Evolutionary conservation across 2,113 vertebrate species (phyloP).

Genomic region (Pteropus alecto): DNA sequence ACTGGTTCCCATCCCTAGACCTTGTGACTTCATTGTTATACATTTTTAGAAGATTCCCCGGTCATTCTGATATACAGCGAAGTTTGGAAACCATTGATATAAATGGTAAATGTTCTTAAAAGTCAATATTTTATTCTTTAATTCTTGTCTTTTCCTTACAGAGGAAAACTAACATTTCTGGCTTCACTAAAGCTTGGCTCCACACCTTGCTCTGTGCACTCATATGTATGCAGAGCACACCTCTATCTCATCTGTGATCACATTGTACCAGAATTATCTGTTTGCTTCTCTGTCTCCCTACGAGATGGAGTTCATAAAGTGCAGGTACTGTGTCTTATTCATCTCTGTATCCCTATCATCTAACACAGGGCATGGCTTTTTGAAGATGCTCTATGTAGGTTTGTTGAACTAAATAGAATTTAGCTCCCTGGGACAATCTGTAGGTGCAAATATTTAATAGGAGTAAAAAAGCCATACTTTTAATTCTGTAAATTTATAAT

Average conservation of each 20-base stretch:
- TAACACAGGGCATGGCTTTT: neutral
- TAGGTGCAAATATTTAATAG: neutral
- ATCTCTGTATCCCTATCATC: neutral
- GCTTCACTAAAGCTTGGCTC: neutral
- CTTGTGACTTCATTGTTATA: neutral
- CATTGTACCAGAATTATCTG: neutral
- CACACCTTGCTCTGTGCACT: too few species aligned
- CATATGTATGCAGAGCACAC: neutral
- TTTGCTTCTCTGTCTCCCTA: neutral
- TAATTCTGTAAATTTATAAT: neutral
- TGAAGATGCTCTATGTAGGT: neutral
- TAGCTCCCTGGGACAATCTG: neutral
- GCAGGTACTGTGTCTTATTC: neutral
- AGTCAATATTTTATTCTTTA: neutral
- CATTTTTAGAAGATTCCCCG: neutral
- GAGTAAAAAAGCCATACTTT: neutral
- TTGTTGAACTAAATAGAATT: neutral
- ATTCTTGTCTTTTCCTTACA: neutral
- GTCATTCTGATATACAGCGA: neutral
- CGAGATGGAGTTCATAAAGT: neutral
- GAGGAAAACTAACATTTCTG: neutral
- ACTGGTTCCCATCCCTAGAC: neutral
- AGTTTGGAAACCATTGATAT: neutral
- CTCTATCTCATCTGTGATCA: neutral
- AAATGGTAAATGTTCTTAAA: neutral